These are phyloP conservation scores for Andinoacara biseriatus DNA, from an alignment of 2,113 vertebrate genomes.

Conservation along the genomic window DNA sequence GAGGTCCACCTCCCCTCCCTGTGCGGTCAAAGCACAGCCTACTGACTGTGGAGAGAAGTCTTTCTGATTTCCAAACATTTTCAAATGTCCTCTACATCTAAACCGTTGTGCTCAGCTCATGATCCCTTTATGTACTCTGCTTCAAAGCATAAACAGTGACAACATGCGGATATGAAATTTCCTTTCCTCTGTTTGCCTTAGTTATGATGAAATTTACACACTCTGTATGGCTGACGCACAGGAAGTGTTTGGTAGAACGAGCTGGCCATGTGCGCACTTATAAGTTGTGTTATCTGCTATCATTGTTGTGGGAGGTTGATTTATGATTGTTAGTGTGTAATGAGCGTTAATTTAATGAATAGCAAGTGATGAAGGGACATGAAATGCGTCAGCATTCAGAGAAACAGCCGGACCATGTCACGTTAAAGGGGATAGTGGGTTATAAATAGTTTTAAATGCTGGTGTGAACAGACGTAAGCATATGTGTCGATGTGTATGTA, in stretches of 20 bases:
- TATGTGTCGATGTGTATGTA: conserved; percentile 38
- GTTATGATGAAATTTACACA: conserved; percentile 74
- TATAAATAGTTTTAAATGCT: conserved; percentile 71
- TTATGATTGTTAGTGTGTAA: conserved; percentile 68
- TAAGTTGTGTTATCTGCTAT: conserved; percentile 72
- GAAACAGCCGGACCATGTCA: conserved; percentile 58
- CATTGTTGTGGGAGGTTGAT: conserved; percentile 69
- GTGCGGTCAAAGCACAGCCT: conserved; percentile 50
- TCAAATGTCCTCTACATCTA: conserved; percentile 28
- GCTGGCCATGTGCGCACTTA: conserved; percentile 48
- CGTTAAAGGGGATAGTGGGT: conserved; percentile 55
- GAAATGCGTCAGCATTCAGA: conserved; percentile 76
- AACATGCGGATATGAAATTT: conserved; percentile 77
- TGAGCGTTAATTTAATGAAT: conserved; percentile 76
- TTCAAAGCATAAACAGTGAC: conserved; percentile 70
- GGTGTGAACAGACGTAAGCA: conserved; percentile 69
- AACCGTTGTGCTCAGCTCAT: conserved; percentile 26
- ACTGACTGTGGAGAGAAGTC: conserved; percentile 48
- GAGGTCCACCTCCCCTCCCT: conserved; percentile 54
- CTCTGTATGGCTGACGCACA: conserved; percentile 64
- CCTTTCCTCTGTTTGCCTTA: conserved; percentile 70
- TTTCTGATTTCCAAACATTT: conserved; percentile 56
- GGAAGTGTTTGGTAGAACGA: conserved; percentile 58
- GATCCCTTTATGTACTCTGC: background rate
- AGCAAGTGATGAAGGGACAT: conserved; percentile 53